Evolutionary conservation across 1,140 invertebrate genomes (phyloP), one percentile per base, ranked within the genome.

Genomic region (Cherax quadricarinatus): DNA sequence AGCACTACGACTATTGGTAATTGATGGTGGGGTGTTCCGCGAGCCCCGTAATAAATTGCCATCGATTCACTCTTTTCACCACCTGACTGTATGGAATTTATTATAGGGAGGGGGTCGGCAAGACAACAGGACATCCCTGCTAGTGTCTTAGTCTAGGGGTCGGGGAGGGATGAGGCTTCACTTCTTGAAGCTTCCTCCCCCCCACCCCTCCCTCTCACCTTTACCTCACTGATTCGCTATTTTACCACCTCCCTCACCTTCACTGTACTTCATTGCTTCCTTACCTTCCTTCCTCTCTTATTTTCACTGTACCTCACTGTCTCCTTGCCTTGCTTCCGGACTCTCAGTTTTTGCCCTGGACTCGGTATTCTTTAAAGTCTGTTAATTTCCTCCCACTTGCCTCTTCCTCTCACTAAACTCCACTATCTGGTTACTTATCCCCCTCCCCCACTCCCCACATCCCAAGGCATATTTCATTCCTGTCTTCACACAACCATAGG

Each of bases 41-140:
- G 70, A n/a, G 81, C 24, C 49, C 51, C 21, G 51, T 60, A 57
- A 53, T 83, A 83, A 83, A 83, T 83, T 83, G 57, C 81, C 21
- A 83, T 83, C 49, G 81, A 83, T 83, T 57, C 57, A 7, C 24
- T 83, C 81, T 83, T 83, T 83, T 83, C 81, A 83, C 10, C 81
- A 83, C 81, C 81, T 60, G 81, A 83, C 81, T 83, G 53, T 83
- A 83, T 83, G 81, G 81, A 83, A 83, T 83, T 83, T 83, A 60
- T 83, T 83, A 81, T 81, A 6, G 6, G 16, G 79, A 7, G 79
- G 79, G 79, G 78, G 30, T 6, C 4, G 79, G 51, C 6, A 2
- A 51, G 79, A 53, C 48, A 53, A 16, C 48, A 24, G 30, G 48
- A 24, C 30, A 41, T 79, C 78, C 53, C 53, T 14, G 41, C 1